These are phyloP conservation scores for Andrena dorsata DNA, from an alignment of 2,888 invertebrate species.

Conservation along the genomic window DNA sequence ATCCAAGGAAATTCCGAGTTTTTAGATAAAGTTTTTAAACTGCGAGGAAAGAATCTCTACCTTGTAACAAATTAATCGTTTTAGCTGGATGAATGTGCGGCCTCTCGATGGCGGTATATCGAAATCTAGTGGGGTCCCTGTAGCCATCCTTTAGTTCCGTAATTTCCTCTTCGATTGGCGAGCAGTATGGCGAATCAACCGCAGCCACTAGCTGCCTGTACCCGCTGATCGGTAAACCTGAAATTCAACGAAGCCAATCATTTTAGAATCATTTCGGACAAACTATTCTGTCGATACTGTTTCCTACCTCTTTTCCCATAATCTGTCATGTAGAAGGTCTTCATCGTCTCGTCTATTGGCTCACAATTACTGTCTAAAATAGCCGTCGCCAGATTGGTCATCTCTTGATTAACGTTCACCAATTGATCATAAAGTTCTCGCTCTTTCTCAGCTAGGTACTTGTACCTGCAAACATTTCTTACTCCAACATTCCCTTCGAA, in stretches of 20 bases:
- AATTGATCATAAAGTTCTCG: slow-evolving; percentile 87
- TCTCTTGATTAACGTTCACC: slow-evolving; percentile 86
- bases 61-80: slow-evolving; percentile 63
- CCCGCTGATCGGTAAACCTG: slow-evolving; percentile 86
- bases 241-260: slow-evolving; percentile 22
- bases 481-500: too few species aligned
- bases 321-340: slow-evolving; percentile 88
- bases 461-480: slow-evolving; percentile 83
- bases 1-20: too few species aligned
- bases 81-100: slow-evolving; percentile 87
- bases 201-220: slow-evolving; percentile 88
- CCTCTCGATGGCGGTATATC: slow-evolving; percentile 86
- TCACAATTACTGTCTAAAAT: slow-evolving; percentile 89
- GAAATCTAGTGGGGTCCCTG: slow-evolving; percentile 88
- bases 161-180: slow-evolving; percentile 87
- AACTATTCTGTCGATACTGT: not conserved
- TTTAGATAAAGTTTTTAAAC: not conserved
- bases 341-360: slow-evolving; percentile 88
- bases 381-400: slow-evolving; percentile 72
- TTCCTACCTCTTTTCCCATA: slow-evolving; percentile 87
- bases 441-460: slow-evolving; percentile 88
- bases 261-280: not conserved
- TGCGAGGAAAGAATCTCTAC: slow-evolving; percentile 47
- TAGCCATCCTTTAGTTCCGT: slow-evolving; percentile 87
- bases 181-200: slow-evolving; percentile 87